Evolutionary conservation across 1,140 invertebrate genomes (phyloP), one percentile per base, ranked within the genome.

Genomic region (Ridgeia piscesae): DNA sequence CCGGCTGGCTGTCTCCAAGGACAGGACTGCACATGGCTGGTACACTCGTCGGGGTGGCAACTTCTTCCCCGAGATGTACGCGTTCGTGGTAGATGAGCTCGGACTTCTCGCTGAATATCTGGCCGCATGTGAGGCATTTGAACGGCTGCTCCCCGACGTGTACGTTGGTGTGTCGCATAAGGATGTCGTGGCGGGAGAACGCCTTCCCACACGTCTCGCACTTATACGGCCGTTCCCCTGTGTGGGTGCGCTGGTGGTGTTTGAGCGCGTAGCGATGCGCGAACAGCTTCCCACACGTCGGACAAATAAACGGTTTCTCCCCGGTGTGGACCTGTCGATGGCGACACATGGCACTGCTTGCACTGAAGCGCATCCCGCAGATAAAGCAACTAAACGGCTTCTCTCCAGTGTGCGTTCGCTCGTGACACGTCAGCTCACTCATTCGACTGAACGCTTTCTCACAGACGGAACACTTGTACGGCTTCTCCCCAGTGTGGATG

Each of bases 11-110:
- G 58, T 77, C 58, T 21, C 58, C 58, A 21, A 77, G 17, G 58
- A 77, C 58, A 27, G 58, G 58, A 21, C 58, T 77, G 58, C 58
- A 77, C 58, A 77, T 77, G 58, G 58, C 4, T 9, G 58, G 14
- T 17, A 27, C 58, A 4, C 2, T 31, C 27, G 58, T 77, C 58
- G 58, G 58, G 58, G 58, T 77, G 58, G 58, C 58, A 77, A 31
- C 58, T 98, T 97, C 99, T 93, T 96, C 98, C 14, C 99, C 99
- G 58, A 98, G 98, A 96, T 99, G 99, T 95, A 99, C 99, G 90
- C 99, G 96, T 93, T 98, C 97, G 95, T 99, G 99, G 17, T 98
- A 99, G 96, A 99, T 99, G 17, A 99, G 97, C 27, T 98, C 99
- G 93, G 98, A 98, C 1, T 98, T 99, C 17, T 98, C 99, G 93